Evolutionary conservation across 1,140 invertebrate genomes (phyloP).

Genomic region (Coptotermes formosanus): DNA sequence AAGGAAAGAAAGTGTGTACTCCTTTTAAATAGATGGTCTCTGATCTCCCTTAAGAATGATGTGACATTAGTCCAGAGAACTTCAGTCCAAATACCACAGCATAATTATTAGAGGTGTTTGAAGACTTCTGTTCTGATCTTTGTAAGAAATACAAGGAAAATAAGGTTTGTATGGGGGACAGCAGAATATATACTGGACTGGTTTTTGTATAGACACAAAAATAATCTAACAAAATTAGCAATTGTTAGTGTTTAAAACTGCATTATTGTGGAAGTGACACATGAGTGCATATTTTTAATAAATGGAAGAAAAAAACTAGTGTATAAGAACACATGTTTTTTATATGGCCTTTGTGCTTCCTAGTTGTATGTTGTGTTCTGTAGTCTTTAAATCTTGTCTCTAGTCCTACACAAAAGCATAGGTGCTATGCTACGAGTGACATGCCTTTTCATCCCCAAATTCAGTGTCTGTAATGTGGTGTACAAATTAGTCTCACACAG

Average conservation of each 20-base stretch:
- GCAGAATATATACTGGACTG: not conserved
- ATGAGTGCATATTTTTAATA: slow-evolving; percentile 32
- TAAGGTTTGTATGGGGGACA: not conserved
- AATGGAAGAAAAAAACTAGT: slow-evolving; percentile 26
- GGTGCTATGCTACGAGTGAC: too few relatives aligned
- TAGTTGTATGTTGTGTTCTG: not conserved
- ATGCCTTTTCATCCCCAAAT: too few relatives aligned
- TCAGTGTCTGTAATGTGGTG: too few relatives aligned
- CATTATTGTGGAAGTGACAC: not conserved
- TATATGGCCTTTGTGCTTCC: too few relatives aligned
- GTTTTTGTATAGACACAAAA: slow-evolving; percentile 17
- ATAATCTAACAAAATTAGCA: slow-evolving; percentile 2
- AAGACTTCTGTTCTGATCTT: slow-evolving; percentile 5
- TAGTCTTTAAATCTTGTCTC: not conserved
- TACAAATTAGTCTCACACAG: too few relatives aligned
- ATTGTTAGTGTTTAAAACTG: slow-evolving; percentile 12
- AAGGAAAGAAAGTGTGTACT: not conserved
- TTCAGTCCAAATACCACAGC: not conserved
- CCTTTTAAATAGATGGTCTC: not conserved
- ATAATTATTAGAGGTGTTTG: not conserved
- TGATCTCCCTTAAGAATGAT: not conserved
- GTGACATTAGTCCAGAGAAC: not conserved
- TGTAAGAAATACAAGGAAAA: slow-evolving; percentile 3
- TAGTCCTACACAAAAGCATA: too few relatives aligned
- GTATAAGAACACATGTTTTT: not conserved